phyloP scores from a whole-genome alignment of 1,140 invertebrate species.

The Drosophila busckii region DNA sequence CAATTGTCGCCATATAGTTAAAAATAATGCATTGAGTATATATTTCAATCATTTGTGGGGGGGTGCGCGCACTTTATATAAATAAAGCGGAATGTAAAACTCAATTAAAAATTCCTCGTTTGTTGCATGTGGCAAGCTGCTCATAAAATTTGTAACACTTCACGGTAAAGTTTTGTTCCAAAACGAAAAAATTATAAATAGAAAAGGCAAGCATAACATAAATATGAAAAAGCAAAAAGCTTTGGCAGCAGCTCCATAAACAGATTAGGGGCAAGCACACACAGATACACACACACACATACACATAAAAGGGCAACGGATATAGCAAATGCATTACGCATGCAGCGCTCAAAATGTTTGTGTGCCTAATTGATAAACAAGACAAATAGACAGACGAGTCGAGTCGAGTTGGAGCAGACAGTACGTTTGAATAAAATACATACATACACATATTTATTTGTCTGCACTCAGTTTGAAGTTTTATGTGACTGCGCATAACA shows the following conservation, averaged over 20 bases:
- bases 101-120: conserved; percentile 34
- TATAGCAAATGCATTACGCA: conserved; percentile 48
- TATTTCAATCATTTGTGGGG: conserved; percentile 65
- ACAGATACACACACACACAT: no score
- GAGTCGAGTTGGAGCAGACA: conserved; percentile 17
- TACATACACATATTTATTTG: no score
- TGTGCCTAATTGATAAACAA: conserved; percentile 72
- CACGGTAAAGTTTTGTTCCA: conserved; percentile 28
- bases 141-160: conserved; percentile 71
- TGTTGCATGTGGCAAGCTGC: not conserved
- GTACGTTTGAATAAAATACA: no score
- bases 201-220: conserved; percentile 41
- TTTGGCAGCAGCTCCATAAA: conserved; percentile 53
- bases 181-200: conserved; percentile 51
- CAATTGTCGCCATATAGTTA: no score
- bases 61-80: conserved; percentile 46
- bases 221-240: conserved; percentile 30
- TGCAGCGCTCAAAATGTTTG: conserved; percentile 32
- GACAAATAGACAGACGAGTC: conserved; percentile 25
- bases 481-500: no score
- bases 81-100: conserved; percentile 41
- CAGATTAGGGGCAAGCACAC: conserved; percentile 65
- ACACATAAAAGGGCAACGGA: conserved; percentile 17
- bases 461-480: no score
- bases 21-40: no score